Evolutionary conservation across 2,888 invertebrate genomes (phyloP), one percentile per base, ranked within the genome.

Genomic region (Xanthia icteritia): DNA sequence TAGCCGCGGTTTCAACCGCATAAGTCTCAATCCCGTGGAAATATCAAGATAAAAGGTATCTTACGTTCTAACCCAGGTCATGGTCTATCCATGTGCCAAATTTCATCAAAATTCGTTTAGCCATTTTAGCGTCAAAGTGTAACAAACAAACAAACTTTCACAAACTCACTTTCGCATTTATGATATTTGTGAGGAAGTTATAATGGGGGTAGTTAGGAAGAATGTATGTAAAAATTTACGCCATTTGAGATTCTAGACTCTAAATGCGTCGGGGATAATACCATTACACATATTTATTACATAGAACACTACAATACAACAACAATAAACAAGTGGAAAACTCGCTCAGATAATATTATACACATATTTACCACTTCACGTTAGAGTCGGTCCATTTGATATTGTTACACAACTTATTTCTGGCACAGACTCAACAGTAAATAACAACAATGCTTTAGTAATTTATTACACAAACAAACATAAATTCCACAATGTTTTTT

Each of bases 401-500:
- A 72, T 67, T 63, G 68, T 73, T 58, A 65, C 27, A 60, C 56
- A 65, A 68, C 71, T 79, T 73, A 76, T 82, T 84, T 76, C 68
- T 72, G 80, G 79, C 83, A 78, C 74, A 66, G 73, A 77, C 73
- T 81, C 79, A 82, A 79, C 81, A 75, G 81, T 78, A 74, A 83
- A 84, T 82, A 85, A 83, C 84, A 83, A 84, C 85, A 82, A 79
- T 79, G 75, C 80, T 81, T 73, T 76, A 61, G 66, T 86, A 87
- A 88, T 83, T 84, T 83, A 56, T 77, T 76, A 81, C 79, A 64
- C 81, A 87, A 89, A 90, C 89, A 88, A 79, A 86, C 89, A 89
- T 89, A 91, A 89, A 91, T 91, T 89, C 73, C 77, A 88, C 92
- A 92, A 91, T 92, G 90, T 92, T 93, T 93, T 93, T 94, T 93